Conservation (phyloP, 2,113 vertebrate genomes). For the Ammospiza nelsoni region DNA sequence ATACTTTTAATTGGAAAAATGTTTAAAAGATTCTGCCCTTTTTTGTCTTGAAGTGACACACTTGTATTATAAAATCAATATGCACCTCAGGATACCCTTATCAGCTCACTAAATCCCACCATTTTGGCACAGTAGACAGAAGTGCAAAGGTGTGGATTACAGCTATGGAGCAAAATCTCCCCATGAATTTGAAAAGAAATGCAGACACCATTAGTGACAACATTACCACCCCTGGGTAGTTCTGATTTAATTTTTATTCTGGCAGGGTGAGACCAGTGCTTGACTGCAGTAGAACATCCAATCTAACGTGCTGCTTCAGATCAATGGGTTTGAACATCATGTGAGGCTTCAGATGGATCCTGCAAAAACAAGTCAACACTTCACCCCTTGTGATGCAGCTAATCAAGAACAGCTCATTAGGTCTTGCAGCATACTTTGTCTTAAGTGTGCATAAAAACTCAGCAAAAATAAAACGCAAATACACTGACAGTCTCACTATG, state of each 20-base stretch:
- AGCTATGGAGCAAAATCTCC: neutral
- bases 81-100: neutral
- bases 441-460: neutral
- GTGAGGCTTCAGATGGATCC: neutral
- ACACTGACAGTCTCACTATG: accelerated
- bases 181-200: neutral
- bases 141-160: neutral
- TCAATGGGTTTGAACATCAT: neutral
- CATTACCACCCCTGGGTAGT: neutral
- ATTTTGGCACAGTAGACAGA: neutral
- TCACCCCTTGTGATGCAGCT: neutral
- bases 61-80: neutral
- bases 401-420: neutral
- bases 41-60: neutral
- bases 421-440: neutral
- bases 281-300: neutral
- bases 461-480: neutral
- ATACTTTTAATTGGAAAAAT: neutral
- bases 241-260: neutral
- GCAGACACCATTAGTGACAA: neutral
- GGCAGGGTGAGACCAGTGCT: neutral
- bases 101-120: neutral
- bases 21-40: neutral
- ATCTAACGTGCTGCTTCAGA: neutral
- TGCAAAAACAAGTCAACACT: neutral